Conservation (phyloP, 2,888 invertebrate genomes). For the Drosophila ezoana region DNA sequence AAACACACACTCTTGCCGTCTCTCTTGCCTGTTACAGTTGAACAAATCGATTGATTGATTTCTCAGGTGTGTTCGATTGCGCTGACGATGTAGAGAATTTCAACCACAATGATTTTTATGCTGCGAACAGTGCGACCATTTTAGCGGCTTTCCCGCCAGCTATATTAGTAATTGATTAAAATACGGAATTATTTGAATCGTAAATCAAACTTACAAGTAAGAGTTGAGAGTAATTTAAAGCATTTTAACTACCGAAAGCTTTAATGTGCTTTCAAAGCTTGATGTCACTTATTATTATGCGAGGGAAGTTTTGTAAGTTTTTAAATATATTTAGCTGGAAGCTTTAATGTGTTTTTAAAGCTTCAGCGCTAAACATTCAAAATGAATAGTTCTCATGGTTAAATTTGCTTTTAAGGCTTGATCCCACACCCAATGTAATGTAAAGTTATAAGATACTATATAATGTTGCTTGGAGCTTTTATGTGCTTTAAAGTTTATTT, state of each 20-base stretch:
- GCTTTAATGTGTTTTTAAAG: not conserved
- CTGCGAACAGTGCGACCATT: constrained; percentile 14
- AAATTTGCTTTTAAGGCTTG: not conserved
- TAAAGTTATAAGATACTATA: not conserved
- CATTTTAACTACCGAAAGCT: too few species aligned
- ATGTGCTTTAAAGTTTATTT: not conserved
- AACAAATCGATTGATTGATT: constrained; percentile 82
- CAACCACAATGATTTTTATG: constrained; percentile 54
- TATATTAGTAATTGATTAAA: not conserved
- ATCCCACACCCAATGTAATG: not conserved
- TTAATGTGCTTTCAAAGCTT: not conserved
- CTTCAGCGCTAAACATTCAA: too few species aligned
- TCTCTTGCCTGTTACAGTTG: constrained; percentile 65
- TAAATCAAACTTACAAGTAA: too few species aligned
- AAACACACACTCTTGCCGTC: constrained; percentile 14
- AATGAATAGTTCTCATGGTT: too few species aligned
- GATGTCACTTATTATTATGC: too few species aligned
- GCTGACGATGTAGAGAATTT: constrained; percentile 43
- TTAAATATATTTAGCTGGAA: not conserved
- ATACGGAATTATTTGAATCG: too few species aligned
- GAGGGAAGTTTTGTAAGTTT: not conserved
- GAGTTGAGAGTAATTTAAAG: too few species aligned
- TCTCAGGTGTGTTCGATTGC: constrained; percentile 78
- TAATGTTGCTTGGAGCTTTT: not conserved
- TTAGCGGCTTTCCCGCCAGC: constrained; percentile 19